A percentile compares a stretch with the other conserved stretches of the same genome.
phyloP scores from a whole-genome alignment of 2,888 invertebrate genomes.

The Pachliopta kotzebuea region DNA sequence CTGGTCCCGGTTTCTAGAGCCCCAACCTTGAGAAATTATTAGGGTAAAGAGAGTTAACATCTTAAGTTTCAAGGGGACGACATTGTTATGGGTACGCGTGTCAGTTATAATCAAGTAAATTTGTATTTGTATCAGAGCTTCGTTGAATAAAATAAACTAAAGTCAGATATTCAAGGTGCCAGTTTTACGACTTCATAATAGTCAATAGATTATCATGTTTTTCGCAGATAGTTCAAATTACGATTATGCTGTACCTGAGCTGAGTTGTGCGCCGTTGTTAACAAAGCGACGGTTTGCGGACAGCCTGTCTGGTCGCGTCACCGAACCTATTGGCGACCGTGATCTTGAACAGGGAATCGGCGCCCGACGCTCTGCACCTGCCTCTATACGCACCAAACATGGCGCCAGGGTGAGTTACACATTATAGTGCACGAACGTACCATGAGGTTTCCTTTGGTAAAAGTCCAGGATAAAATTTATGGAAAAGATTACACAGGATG shows the following conservation, averaged over 20 bases:
- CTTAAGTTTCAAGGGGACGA: too few species aligned
- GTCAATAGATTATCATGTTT: background rate
- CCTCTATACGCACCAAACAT: constrained; percentile 52
- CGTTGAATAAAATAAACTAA: too few species aligned
- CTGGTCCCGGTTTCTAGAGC: too few species aligned
- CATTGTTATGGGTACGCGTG: too few species aligned
- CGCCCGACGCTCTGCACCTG: constrained; percentile 45
- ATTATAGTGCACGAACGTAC: too few species aligned
- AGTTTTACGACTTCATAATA: background rate
- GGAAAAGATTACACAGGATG: too few species aligned
- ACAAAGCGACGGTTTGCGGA: constrained; percentile 57
- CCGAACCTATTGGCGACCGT: constrained; percentile 48
- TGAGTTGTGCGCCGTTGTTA: constrained; percentile 84
- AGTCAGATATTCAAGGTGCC: background rate
- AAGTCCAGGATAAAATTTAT: too few species aligned
- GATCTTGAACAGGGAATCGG: constrained; percentile 44
- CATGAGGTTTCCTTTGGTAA: too few species aligned
- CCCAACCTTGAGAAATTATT: too few species aligned
- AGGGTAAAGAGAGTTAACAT: too few species aligned
- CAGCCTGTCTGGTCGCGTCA: constrained; percentile 50
- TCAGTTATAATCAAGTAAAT: too few species aligned
- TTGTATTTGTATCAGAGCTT: too few species aligned
- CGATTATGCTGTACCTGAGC: constrained; percentile 90
- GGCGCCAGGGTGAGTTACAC: constrained; percentile 48
- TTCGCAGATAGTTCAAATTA: constrained; percentile 73